phyloP scores from a whole-genome alignment of 1,140 invertebrate species.

The Oedothorax gibbosus region DNA sequence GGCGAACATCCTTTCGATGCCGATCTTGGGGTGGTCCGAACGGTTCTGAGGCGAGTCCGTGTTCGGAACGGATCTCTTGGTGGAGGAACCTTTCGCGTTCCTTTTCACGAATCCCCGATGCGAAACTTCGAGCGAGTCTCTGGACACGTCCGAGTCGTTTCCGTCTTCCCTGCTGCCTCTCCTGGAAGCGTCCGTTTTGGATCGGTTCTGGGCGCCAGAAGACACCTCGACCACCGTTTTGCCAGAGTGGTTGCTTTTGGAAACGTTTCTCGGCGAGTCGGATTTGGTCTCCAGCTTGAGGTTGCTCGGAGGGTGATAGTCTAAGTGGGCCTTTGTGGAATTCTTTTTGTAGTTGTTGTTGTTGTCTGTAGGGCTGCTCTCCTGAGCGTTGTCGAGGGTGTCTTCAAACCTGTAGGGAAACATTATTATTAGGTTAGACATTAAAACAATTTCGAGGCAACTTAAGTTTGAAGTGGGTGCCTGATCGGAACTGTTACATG shows the following conservation, averaged over 20 bases:
- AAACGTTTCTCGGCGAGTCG: too few species aligned
- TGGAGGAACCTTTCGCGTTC: not conserved
- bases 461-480: too few species aligned
- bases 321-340: too few species aligned
- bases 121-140: slow-evolving; percentile 37
- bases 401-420: not conserved
- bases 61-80: not conserved
- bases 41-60: not conserved
- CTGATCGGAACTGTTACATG: too few species aligned
- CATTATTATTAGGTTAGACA: too few species aligned
- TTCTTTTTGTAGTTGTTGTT: too few species aligned
- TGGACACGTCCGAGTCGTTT: slow-evolving; percentile 52
- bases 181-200: not conserved
- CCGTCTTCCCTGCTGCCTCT: not conserved
- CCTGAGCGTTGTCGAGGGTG: not conserved
- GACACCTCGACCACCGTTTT: too few species aligned
- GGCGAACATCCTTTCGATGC: not conserved
- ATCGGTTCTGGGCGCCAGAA: too few species aligned
- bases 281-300: not conserved
- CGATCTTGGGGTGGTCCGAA: not conserved
- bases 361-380: too few species aligned
- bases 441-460: too few species aligned
- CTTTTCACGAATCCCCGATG: not conserved
- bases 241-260: too few species aligned
- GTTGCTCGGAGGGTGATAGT: too few species aligned